A percentile compares a stretch with the other conserved stretches of the same genome.
Conservation (phyloP, 2,888 invertebrate genomes). For the Latheticus oryzae region DNA sequence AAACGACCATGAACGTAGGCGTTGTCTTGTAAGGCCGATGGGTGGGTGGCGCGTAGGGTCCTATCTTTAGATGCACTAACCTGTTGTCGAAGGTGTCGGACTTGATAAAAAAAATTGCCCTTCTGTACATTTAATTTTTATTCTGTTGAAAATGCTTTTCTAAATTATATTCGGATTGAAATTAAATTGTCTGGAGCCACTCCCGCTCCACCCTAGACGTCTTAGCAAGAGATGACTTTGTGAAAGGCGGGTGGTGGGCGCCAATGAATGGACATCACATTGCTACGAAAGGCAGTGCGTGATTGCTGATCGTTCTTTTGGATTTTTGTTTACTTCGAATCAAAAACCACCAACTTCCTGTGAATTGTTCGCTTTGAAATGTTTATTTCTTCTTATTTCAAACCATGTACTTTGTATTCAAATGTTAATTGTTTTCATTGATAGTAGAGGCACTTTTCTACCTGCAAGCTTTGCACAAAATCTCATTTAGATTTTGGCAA, state of each 20-base stretch:
- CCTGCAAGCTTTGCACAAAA: no score
- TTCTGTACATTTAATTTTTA: slow-evolving; percentile 2
- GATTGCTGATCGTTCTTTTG: slow-evolving; percentile 37
- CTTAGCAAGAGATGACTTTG: slow-evolving; percentile 34
- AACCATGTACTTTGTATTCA: no score
- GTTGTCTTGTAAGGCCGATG: slow-evolving; percentile 43
- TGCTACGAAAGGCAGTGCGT: slow-evolving; percentile 42
- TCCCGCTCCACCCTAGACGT: slow-evolving; percentile 32
- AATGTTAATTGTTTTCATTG: no score
- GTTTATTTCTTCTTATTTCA: no score
- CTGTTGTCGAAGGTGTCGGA: slow-evolving; percentile 37
- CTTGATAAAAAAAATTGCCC: not conserved
- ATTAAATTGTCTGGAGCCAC: no score
- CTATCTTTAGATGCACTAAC: slow-evolving; percentile 43
- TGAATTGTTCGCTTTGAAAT: slow-evolving; percentile 31
- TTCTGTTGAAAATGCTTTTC: no score
- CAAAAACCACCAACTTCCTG: slow-evolving; percentile 36
- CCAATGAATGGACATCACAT: slow-evolving; percentile 43
- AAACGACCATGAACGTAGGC: slow-evolving; percentile 38
- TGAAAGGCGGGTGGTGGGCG: slow-evolving; percentile 43
- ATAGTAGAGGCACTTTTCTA: no score
- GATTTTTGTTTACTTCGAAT: slow-evolving; percentile 29
- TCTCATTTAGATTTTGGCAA: no score
- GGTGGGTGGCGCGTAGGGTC: slow-evolving; percentile 45
- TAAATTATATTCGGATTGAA: no score